A percentile compares a stretch with the other conserved stretches of the same genome.
Conservation (phyloP, 37 sponge, comb jelly and placozoan genomes). For the Mnemiopsis leidyi region DNA sequence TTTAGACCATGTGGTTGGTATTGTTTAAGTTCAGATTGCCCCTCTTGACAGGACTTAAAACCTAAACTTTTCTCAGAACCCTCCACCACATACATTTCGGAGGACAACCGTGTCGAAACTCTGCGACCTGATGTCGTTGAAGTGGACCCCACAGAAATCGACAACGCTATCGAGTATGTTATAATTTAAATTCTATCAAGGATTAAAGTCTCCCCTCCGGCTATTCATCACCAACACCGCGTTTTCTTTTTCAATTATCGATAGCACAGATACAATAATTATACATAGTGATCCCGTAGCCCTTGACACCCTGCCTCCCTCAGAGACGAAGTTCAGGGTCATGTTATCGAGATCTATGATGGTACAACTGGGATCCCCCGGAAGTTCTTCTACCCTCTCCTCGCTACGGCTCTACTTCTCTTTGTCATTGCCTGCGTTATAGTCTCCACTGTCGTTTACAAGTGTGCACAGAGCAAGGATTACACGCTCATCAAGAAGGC, state of each 20-base stretch:
- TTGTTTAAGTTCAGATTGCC: too few species aligned
- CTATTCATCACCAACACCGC: too few species aligned
- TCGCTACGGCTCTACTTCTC: conserved; percentile 43
- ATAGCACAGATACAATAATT: too few species aligned
- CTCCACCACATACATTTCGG: neutral
- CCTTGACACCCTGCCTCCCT: too few species aligned
- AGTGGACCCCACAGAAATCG: neutral
- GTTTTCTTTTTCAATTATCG: too few species aligned
- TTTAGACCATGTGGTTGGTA: too few species aligned
- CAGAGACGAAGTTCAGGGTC: neutral
- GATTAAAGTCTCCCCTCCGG: too few species aligned
- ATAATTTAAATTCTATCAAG: too few species aligned
- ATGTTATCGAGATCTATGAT: neutral
- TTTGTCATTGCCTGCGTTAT: conserved; percentile 2
- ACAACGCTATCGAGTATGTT: too few species aligned
- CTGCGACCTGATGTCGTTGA: neutral
- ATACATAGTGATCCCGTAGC: too few species aligned
- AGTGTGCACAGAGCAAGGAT: neutral
- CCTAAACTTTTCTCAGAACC: too few species aligned
- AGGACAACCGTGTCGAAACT: neutral
- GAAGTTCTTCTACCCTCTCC: conserved; percentile 58
- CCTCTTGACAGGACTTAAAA: too few species aligned
- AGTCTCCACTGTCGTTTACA: conserved; percentile 34
- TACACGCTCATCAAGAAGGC: conserved; percentile 54
- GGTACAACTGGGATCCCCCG: neutral